Evolutionary conservation across 2,888 invertebrate genomes (phyloP).

Genomic region (Eilema sororculum): DNA sequence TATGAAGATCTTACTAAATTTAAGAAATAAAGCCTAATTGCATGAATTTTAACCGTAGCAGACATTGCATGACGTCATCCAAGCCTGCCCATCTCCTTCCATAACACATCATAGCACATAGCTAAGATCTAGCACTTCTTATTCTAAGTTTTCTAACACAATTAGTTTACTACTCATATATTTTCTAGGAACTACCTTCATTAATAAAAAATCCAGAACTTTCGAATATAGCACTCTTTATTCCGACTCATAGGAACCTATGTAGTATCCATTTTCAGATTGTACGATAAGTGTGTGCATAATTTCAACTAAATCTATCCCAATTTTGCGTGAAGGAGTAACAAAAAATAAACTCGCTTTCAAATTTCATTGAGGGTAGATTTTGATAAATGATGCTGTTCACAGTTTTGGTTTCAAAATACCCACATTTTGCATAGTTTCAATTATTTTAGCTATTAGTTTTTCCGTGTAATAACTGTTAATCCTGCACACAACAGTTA

Average conservation of each 20-base stretch:
- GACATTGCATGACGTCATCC: slow-evolving; percentile 77
- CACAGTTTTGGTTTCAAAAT: background rate
- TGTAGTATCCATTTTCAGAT: background rate
- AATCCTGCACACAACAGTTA: background rate
- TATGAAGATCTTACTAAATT: slow-evolving; percentile 75
- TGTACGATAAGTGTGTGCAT: background rate
- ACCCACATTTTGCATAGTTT: background rate
- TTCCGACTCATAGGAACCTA: background rate
- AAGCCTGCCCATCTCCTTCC: slow-evolving; percentile 81
- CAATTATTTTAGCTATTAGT: background rate
- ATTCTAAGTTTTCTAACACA: slow-evolving; percentile 21
- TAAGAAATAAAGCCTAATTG: slow-evolving; percentile 63
- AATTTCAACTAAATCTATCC: background rate
- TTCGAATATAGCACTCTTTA: background rate
- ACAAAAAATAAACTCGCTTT: background rate
- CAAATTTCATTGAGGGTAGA: background rate
- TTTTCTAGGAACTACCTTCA: background rate
- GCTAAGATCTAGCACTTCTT: slow-evolving; percentile 23
- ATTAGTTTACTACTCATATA: background rate
- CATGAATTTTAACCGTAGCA: slow-evolving; percentile 73
- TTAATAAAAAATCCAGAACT: background rate
- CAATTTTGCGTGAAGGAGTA: background rate
- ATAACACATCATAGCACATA: slow-evolving; percentile 56
- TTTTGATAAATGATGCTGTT: no score
- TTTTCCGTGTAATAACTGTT: background rate